Evolutionary conservation across 2,797 vertebrate genomes (phyloP), one percentile per base, ranked within the genome.

Genomic region (Protosalanx chinensis): DNA sequence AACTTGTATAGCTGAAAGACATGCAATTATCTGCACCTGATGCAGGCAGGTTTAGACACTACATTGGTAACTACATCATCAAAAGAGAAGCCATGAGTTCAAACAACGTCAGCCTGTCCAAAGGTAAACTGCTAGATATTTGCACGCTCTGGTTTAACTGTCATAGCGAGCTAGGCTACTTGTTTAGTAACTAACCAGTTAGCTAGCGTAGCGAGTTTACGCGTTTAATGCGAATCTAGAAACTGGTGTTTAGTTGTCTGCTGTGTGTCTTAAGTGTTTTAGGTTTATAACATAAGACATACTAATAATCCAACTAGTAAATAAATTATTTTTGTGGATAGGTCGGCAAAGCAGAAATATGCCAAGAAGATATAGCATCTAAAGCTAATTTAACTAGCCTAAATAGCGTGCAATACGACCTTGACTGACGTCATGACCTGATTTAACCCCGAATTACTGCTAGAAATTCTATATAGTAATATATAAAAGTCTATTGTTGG

Each of bases 91-190:
- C 27, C 27, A 67, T 67, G 65, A 56, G 29, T 67, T 67, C 65
- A 18, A 67, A 67, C 37, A 67, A 51, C 20, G 65, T 67, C 49
- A 51, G 37, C 46, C 41, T 67, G 23, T 67, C 65, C 27, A 67
- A 67, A 67, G 65, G 67, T 67, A 67, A 56, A 67, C 30, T 30
- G 65, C 65, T 67, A 13, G 10, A 46, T 46, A 46, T 12, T 2
- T 46, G 10, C 12, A 10, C 7, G 41, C 8, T 46, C 3, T 12
- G 13, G 7, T 8, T 46, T 46, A 46, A 46, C 12, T 46, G 41
- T 46, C 8, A 41, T 41, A 49, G 46, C 27, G 29, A 29, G 65
- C 41, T 15, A 6, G 16, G 2, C 41, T 46, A n/a, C 12, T 30
- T 53, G 13, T 27, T 27, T 30, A 23, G 3, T 51, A 51, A 4